phyloP scores from a whole-genome alignment of 1,140 invertebrate species.

The Leguminivora glycinivorella region DNA sequence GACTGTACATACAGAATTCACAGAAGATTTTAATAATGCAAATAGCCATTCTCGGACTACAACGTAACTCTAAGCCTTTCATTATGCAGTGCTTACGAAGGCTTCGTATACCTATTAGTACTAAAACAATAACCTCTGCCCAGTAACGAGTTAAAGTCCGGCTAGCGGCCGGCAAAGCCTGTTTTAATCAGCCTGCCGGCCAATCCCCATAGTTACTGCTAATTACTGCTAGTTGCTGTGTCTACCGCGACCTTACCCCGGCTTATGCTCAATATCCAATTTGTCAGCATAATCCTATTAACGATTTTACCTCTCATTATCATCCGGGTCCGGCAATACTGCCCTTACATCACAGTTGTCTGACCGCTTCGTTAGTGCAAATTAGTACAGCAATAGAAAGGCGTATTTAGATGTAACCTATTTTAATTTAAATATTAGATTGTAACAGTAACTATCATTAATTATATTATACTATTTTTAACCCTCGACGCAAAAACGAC shows the following conservation, averaged over 20 bases:
- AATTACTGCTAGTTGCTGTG: constrained; percentile 67
- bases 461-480: no score
- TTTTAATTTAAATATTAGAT: not conserved
- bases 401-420: not conserved
- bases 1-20: no score
- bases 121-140: not conserved
- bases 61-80: no score
- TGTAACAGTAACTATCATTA: not conserved
- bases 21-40: no score
- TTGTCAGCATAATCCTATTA: constrained; percentile 67
- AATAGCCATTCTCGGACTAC: not conserved
- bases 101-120: constrained; percentile 11
- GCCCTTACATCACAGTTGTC: not conserved
- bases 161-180: constrained; percentile 53
- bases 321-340: constrained; percentile 33
- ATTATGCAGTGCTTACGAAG: no score
- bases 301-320: constrained; percentile 66
- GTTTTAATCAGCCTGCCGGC: constrained; percentile 60
- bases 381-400: constrained; percentile 8
- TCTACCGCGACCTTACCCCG: constrained; percentile 62
- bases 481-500: no score
- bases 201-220: constrained; percentile 68
- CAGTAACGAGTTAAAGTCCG: constrained; percentile 23
- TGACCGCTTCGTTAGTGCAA: constrained; percentile 23
- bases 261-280: constrained; percentile 71